Conservation (phyloP, 1,140 invertebrate genomes). For the Drosophila neocordata region DNA sequence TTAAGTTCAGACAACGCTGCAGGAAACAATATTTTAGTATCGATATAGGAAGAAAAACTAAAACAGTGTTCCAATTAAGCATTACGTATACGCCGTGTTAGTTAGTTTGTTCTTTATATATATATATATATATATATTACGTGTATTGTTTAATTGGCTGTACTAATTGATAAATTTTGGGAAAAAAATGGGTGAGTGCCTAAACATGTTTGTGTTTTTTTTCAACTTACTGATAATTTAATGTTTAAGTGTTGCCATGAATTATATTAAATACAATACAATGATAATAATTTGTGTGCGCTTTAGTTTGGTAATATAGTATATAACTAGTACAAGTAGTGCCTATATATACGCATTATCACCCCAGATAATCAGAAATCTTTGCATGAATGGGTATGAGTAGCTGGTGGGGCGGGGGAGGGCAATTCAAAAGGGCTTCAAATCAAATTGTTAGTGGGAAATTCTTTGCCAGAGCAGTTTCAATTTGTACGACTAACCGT, state of each 20-base stretch:
- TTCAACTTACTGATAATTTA: slow-evolving; percentile 30
- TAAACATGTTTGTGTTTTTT: slow-evolving; percentile 24
- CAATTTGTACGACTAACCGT: background rate
- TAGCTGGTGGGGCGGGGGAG: no score
- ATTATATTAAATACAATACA: slow-evolving; percentile 47
- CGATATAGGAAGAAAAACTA: background rate
- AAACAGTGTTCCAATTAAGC: background rate
- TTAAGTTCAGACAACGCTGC: slow-evolving; percentile 38
- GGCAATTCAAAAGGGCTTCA: background rate
- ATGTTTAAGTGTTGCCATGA: slow-evolving; percentile 33
- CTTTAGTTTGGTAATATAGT: slow-evolving; percentile 17
- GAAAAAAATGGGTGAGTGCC: slow-evolving; percentile 67
- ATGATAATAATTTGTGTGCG: slow-evolving; percentile 26
- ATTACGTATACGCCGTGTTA: slow-evolving; percentile 5
- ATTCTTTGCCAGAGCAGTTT: slow-evolving; percentile 15
- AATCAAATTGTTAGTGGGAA: background rate
- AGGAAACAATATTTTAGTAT: slow-evolving; percentile 20
- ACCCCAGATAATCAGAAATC: slow-evolving; percentile 2
- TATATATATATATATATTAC: no score
- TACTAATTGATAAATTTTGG: slow-evolving; percentile 52
- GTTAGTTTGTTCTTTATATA: background rate
- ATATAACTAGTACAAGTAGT: slow-evolving; percentile 3
- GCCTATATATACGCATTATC: slow-evolving; percentile 25
- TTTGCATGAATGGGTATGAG: background rate
- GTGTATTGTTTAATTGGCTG: slow-evolving; percentile 30